Evolutionary conservation across 2,888 invertebrate genomes (phyloP), one percentile per base, ranked within the genome.

Genomic region (Drosophila nr. perissopoda): DNA sequence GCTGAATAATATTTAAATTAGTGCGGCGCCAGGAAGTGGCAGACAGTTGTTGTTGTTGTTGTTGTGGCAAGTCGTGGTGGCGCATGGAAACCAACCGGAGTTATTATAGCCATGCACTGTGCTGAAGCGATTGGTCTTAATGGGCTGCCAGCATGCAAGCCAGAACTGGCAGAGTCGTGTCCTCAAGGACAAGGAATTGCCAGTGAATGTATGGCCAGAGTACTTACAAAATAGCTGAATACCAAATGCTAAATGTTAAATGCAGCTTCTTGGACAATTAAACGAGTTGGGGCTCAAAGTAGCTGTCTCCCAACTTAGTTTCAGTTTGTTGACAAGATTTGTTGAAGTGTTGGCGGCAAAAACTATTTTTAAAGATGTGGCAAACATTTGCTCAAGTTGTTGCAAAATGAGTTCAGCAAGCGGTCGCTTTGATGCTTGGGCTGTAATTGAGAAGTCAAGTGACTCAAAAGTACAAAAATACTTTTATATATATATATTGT

Each of bases 1-100:
- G 83, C 66, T 74, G 77, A 83, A 82, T 74, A 85, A 85, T 85
- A 88, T 85, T 84, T 81, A 85, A 88, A 88, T 85, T 81, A 83
- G 83, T 76, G 72, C 77, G 79, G 79, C 79, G 86, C 76, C 81
- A 78, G 69, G 67, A 74, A 66, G 68, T 63, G 34, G 53, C 53
- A 70, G 76, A 79, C 76, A 65, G 46, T 59, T 21, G 16, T 42
- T 36, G 57, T 42, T 48, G 48, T 48, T 10, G 29, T 31, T 46
- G 16, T 16, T 46, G 46, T 16, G 25, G 46, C 25, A 46, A 59
- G 33, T 64, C 2, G 38, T 27, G 2, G 58, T 36, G 63, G 46
- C 51, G 52, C 52, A 51, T 51, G 51, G 51, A 49, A 64, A 70
- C 70, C 59, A 67, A 70, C 49, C 54, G 62, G 60, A 83, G 77